Evolutionary conservation across 2,888 invertebrate species (phyloP).

Genomic region (Acleris cristana): DNA sequence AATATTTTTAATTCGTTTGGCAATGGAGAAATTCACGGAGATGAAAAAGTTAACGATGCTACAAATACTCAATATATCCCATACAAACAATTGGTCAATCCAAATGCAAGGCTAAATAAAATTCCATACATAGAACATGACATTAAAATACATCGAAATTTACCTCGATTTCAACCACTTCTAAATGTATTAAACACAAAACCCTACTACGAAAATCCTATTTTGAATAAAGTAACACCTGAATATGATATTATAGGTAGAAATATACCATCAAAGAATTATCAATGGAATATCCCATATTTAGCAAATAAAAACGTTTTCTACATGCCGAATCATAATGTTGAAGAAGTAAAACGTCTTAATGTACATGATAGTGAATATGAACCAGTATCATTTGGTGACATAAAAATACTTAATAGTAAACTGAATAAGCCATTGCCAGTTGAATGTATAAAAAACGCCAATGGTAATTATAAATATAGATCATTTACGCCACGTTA

Average conservation of each 20-base stretch:
- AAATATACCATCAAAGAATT: not conserved
- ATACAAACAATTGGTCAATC: not conserved
- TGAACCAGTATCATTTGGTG: not conserved
- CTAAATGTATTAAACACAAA: not conserved
- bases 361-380: not conserved
- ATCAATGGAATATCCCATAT: not conserved
- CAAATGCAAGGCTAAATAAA: not conserved
- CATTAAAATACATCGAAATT: not conserved
- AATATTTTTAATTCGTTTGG: not conserved
- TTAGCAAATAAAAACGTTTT: not conserved
- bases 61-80: not conserved
- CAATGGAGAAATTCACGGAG: not conserved
- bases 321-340: not conserved
- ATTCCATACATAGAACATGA: not conserved
- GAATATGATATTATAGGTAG: not conserved
- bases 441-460: not conserved
- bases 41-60: not conserved
- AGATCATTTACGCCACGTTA: not conserved
- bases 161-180: not conserved
- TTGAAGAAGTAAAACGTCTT: not conserved
- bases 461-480: not conserved
- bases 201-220: not conserved
- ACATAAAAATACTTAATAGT: not conserved
- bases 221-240: not conserved
- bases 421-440: too few species aligned